Conservation (phyloP, 2,888 invertebrate species). For the Odontocolon sp. region DNA sequence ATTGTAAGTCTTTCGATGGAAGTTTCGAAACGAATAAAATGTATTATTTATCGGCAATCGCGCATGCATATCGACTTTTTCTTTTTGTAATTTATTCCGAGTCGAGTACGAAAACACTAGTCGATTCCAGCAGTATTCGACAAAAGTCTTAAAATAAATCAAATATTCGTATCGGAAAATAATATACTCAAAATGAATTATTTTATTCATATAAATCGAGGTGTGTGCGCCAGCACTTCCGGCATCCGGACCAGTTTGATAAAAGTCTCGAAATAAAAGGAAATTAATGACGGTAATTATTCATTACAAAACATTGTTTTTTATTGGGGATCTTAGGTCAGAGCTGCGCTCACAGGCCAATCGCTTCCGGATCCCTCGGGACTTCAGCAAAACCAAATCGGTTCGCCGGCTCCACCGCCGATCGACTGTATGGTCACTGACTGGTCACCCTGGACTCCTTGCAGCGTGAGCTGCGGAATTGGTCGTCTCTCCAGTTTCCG, state of each 20-base stretch:
- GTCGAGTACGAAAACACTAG: too few species aligned
- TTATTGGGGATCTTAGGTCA: constrained; percentile 62
- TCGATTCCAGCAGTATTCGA: too few species aligned
- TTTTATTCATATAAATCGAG: too few species aligned
- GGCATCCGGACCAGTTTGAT: too few species aligned
- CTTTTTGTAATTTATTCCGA: too few species aligned
- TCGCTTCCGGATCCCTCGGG: constrained; percentile 45
- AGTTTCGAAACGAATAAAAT: neutral
- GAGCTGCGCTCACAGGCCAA: constrained; percentile 67
- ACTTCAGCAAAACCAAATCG: constrained; percentile 51
- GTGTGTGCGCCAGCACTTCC: too few species aligned
- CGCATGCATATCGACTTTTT: too few species aligned
- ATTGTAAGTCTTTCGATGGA: constrained; percentile 80
- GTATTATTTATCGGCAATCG: too few species aligned
- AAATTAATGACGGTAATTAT: too few species aligned
- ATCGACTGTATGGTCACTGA: constrained; percentile 88
- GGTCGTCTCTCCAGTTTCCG: constrained; percentile 87
- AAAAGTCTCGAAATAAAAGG: too few species aligned
- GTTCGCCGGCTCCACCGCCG: constrained; percentile 64
- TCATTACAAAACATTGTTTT: neutral
- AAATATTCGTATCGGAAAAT: constrained; percentile 3
- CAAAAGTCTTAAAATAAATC: too few species aligned
- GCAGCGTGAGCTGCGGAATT: constrained; percentile 90
- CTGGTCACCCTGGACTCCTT: constrained; percentile 93
- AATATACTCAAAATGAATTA: neutral